Evolutionary conservation across 2,113 vertebrate species (phyloP).

Genomic region (Gracilinanus agilis): DNA sequence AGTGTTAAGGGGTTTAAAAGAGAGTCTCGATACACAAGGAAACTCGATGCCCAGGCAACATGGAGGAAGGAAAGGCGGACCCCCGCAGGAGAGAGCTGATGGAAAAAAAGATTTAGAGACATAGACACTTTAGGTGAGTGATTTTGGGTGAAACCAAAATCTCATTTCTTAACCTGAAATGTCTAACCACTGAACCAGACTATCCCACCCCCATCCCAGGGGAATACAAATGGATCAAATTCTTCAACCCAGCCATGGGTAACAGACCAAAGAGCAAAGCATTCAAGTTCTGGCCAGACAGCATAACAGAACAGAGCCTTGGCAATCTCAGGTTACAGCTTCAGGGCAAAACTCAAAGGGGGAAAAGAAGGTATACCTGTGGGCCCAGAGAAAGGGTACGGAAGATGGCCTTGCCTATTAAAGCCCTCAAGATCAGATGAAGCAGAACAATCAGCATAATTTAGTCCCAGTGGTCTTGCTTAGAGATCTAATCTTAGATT

Average conservation of each 20-base stretch:
- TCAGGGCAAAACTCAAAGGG: background rate
- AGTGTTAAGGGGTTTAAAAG: background rate
- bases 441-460: background rate
- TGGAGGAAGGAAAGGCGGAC: fast-evolving
- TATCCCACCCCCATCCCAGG: background rate
- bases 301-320: background rate
- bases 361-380: background rate
- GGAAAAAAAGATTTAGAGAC: background rate
- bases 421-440: background rate
- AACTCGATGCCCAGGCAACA: background rate
- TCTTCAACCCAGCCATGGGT: background rate
- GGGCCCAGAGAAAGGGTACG: background rate
- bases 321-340: background rate
- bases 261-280: background rate
- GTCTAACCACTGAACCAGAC: background rate
- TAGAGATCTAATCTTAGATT: background rate
- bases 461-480: background rate
- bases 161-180: background rate
- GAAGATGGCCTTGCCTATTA: background rate
- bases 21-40: background rate
- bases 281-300: background rate
- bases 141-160: background rate
- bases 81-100: background rate
- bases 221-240: background rate
- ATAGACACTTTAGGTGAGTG: background rate